Evolutionary conservation across 1,140 invertebrate genomes (phyloP).

Genomic region (Delia radicum): DNA sequence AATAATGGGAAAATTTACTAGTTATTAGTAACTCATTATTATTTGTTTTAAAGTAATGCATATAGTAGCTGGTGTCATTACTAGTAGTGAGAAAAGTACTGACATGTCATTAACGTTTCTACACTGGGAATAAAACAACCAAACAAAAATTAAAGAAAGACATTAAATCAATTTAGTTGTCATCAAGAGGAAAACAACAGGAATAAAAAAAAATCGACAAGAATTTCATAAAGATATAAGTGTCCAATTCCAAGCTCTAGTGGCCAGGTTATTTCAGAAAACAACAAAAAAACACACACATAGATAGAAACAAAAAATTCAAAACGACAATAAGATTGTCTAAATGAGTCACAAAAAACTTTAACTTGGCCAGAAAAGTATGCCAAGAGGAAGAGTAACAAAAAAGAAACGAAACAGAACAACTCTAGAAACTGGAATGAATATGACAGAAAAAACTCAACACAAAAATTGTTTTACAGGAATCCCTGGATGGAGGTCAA

Average conservation of each 20-base stretch:
- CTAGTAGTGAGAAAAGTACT: no score
- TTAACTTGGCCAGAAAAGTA: background rate
- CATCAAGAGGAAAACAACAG: background rate
- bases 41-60: no score
- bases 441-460: background rate
- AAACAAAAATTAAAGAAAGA: no score
- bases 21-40: no score
- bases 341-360: background rate
- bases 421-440: background rate
- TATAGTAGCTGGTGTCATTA: no score
- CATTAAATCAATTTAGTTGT: constrained; percentile 22
- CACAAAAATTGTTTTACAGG: background rate
- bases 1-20: no score
- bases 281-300: background rate
- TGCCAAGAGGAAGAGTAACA: background rate
- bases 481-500: background rate
- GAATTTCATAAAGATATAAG: background rate
- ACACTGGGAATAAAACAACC: background rate
- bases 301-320: background rate
- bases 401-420: background rate
- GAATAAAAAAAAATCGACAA: background rate
- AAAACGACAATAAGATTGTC: background rate
- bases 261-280: background rate
- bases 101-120: no score
- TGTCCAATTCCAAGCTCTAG: background rate